These are phyloP conservation scores for Phacellophora camtschatica DNA, from an alignment of 30 jellyfish, hydroid and myxozoan genomes.

Conservation along the genomic window DNA sequence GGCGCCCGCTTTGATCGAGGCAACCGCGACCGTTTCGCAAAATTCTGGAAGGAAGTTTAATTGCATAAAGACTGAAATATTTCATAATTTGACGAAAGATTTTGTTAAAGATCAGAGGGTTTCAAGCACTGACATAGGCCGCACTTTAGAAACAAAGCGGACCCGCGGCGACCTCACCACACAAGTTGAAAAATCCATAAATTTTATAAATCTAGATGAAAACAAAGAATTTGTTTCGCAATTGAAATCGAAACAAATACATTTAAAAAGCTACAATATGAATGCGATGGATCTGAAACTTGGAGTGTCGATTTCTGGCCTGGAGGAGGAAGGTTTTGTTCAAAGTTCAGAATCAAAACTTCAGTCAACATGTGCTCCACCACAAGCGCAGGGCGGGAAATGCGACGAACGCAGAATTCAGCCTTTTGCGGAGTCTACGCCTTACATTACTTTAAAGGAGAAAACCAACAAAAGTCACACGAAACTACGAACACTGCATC, in stretches of 20 bases:
- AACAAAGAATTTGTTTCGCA: not conserved
- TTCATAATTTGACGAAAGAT: conserved; percentile 37
- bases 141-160: conserved; percentile 35
- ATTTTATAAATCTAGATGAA: not conserved
- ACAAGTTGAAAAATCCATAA: not conserved
- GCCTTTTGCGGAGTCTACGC: not conserved
- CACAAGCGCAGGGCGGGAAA: conserved; percentile 68
- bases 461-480: not conserved
- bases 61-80: conserved; percentile 1
- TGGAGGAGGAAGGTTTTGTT: not conserved
- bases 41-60: conserved; percentile 29
- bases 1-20: conserved; percentile 98
- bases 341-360: conserved; percentile 21
- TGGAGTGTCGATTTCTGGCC: not conserved
- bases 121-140: conserved; percentile 14
- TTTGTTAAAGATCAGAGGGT: conserved; percentile 22
- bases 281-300: not conserved
- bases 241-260: not conserved
- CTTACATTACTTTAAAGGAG: conserved; percentile 18
- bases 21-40: conserved; percentile 78
- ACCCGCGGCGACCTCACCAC: conserved; percentile 48
- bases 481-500: conserved; percentile 23
- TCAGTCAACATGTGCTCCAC: conserved; percentile 59
- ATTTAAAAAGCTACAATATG: not conserved
- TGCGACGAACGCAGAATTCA: conserved; percentile 10